phyloP scores from a whole-genome alignment of 2,888 invertebrate species.

The Orthosia gracilis region DNA sequence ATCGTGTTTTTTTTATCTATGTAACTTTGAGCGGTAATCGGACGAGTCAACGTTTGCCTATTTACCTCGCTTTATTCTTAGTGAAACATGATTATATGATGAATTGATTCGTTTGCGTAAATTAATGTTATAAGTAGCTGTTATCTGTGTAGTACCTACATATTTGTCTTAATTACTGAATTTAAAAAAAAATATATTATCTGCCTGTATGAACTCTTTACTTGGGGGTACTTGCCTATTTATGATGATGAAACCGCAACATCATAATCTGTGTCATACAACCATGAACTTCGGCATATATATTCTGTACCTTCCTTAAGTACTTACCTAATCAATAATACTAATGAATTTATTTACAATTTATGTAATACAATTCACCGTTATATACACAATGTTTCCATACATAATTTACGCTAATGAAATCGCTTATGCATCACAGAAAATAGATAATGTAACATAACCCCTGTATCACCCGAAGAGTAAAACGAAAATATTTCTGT shows the following conservation, averaged over 20 bases:
- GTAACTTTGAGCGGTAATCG: constrained; percentile 45
- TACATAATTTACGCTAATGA: too few species aligned
- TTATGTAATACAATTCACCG: neutral
- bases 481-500: too few species aligned
- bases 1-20: constrained; percentile 36
- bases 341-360: neutral
- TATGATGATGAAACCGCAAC: constrained; percentile 14
- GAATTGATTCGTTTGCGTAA: constrained; percentile 49
- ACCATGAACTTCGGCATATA: constrained; percentile 15
- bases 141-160: constrained; percentile 30
- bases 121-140: constrained; percentile 22
- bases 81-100: constrained; percentile 41
- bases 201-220: neutral
- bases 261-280: neutral
- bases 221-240: neutral
- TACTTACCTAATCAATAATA: neutral
- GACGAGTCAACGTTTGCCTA: constrained; percentile 54
- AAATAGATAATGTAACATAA: neutral
- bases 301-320: neutral
- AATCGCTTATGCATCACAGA: neutral
- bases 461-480: too few species aligned
- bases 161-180: constrained; percentile 5
- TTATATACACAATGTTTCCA: neutral
- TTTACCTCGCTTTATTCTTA: constrained; percentile 55
- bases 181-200: neutral